Evolutionary conservation across 2,888 invertebrate genomes (phyloP).

Genomic region (Heteropelma amictum): DNA sequence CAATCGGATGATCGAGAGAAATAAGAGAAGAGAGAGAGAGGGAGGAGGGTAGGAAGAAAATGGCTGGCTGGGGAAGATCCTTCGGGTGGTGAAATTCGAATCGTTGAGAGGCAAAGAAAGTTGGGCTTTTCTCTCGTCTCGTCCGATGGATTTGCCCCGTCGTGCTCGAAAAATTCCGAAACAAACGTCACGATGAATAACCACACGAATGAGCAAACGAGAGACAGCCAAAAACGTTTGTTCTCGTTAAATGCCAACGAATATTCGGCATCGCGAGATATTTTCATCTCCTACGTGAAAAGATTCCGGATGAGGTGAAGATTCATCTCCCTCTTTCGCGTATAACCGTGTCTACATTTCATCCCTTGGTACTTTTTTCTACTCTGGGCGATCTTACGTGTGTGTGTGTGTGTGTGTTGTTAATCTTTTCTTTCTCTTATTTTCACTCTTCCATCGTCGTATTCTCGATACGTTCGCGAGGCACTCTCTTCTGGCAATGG

Average conservation of each 20-base stretch:
- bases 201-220: too few species aligned
- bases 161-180: too few species aligned
- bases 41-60: conserved; percentile 47
- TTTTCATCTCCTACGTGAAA: conserved; percentile 14
- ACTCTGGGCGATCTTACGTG: background rate
- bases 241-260: too few species aligned
- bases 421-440: background rate
- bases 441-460: conserved; percentile 7
- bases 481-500: conserved; percentile 40
- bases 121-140: too few species aligned
- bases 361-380: conserved; percentile 24
- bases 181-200: too few species aligned
- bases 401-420: background rate
- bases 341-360: conserved; percentile 22
- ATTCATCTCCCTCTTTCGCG: conserved; percentile 29
- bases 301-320: conserved; percentile 32
- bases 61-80: too few species aligned
- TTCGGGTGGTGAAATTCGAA: too few species aligned
- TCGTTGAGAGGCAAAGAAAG: too few species aligned
- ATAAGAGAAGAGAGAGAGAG: background rate
- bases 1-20: conserved; percentile 6
- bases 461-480: conserved; percentile 20
- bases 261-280: conserved; percentile 17
- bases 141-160: too few species aligned
- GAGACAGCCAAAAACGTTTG: too few species aligned